Base-by-base conservation (phyloP, 2,888 invertebrate species). In the Tetragnatha montana region DNA sequence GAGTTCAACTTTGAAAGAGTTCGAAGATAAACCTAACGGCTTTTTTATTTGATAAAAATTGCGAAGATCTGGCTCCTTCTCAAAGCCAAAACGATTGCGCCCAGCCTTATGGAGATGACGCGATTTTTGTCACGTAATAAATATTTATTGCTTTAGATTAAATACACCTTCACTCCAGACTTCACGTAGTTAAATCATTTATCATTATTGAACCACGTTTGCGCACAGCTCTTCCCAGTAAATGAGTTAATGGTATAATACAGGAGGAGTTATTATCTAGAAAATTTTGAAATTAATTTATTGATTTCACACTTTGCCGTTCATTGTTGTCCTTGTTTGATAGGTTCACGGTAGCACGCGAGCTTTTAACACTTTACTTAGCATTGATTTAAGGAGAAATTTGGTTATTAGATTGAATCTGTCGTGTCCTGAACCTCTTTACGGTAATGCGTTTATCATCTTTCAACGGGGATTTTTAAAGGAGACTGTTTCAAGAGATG, bases 71-170 rank as follows among this genome's bases (percentile, higher is more conserved):
- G 35, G 73, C 73, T 73, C 50, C 35, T 82, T 50, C 82, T 71
- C 35, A 21, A 49, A 71, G 51, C 17, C 51, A 70, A 76, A 78
- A 50, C 50, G 78, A 22, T 19, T 70, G 47, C 60, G 17, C 71
- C 70, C 22, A 21, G 51, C 47, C 47, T 47, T 80, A 81, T 87
- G 80, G 80, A 86, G 74, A 87, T 87, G n/a, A 68, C 35, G 51
- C 60, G 51, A 78, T 71, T 80, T 87, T 80, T 35, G 73, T 74
- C 87, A 19, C 21, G 70, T 81, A 87, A 87, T 87, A 87, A 87
- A 81, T 87, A 87, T 87, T 87, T 87, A 81, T 81, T 75, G 76
- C 87, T 81, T 69, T 50, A 74, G 75, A 87, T 81, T 87, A 87
- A 87, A 87, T 74, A 87, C 49, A 22, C 49, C 35, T 87, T 81